Evolutionary conservation across 2,888 invertebrate genomes (phyloP), one percentile per base, ranked within the genome.

Genomic region (Calameuta idolon): DNA sequence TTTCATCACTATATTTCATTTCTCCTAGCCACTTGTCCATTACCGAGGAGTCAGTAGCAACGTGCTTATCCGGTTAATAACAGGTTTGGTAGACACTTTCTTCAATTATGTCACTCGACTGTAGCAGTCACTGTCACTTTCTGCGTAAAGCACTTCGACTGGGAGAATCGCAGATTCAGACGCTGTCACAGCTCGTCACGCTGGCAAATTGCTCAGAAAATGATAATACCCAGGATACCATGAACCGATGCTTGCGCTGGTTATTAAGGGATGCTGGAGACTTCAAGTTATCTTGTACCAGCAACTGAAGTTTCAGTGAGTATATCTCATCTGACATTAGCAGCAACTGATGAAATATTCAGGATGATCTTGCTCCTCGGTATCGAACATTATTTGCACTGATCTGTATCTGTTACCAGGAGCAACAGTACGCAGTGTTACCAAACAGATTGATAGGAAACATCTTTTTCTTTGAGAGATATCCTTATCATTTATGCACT

Each of bases 351-450:
- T 71, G 35, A 37, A 33, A 75, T n/a, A 55, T 40, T 30, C n/a
- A 31, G 73, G 73, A 12, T 30, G 69, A 75, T 75, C 12, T 55
- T 34, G 30, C 71, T 73, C 12, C 37, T 74, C 69, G n/a, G 33
- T 37, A 55, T 68, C 34, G 69, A 76, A 75, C 76, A 75, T 78
- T 31, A 73, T 69, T 75, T 85, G 85, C 87, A 85, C 89, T 89
- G 81, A 81, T 83, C 86, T 87, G 83, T 85, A 83, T 83, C 86
- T 84, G 85, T 89, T 89, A 86, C 89, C 81, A 73, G 75, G 68
- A 76, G 89, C 87, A 89, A 89, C 87, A 83, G 85, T 82, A 84
- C 84, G 87, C 81, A 89, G 89, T 83, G 87, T 85, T 78, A 40
- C 34, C 73, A 37, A 55, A 74, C 71, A 35, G 77, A 34, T 23